Percentiles rank a stretch among this genome's conserved stretches.
phyloP scores from a whole-genome alignment of 2,888 invertebrate species.

The Mesoligia furuncula region DNA sequence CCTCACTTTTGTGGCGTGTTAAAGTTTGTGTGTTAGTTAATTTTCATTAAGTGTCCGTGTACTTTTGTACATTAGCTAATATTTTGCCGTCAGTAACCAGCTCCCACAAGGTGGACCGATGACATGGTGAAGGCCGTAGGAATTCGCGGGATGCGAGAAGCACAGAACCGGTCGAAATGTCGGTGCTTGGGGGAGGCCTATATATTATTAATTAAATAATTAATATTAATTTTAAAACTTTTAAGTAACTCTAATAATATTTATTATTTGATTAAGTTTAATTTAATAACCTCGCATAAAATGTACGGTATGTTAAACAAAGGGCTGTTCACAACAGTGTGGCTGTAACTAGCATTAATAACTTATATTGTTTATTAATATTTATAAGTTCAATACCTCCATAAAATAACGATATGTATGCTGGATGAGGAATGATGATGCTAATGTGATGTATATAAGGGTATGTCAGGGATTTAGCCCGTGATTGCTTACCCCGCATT shows the following conservation, averaged over 20 bases:
- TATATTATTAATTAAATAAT: background rate
- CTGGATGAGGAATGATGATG: slow-evolving; percentile 14
- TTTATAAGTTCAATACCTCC: slow-evolving; percentile 28
- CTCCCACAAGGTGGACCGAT: background rate
- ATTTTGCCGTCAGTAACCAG: slow-evolving; percentile 3
- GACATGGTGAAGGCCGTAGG: background rate
- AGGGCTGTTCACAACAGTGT: slow-evolving; percentile 54
- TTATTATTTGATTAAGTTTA: slow-evolving; percentile 29
- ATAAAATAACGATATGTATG: background rate
- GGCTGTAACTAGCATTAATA: slow-evolving; percentile 53
- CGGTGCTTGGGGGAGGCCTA: background rate
- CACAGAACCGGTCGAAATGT: background rate
- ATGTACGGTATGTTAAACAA: slow-evolving; percentile 54
- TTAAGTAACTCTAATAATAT: slow-evolving; percentile 30
- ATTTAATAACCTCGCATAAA: slow-evolving; percentile 57
- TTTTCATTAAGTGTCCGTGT: background rate
- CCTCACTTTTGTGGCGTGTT: background rate
- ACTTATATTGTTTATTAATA: slow-evolving; percentile 45
- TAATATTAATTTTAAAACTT: slow-evolving; percentile 2
- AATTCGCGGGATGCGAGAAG: background rate
- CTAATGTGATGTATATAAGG: slow-evolving; percentile 18
- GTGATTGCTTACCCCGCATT: slow-evolving; percentile 33
- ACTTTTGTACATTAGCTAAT: slow-evolving; percentile 4
- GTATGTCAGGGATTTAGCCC: slow-evolving; percentile 4
- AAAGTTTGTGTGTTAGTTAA: slow-evolving; percentile 12